Evolutionary conservation across 2,888 invertebrate species (phyloP), one percentile per base, ranked within the genome.

Genomic region (Athripsodes cinereus): DNA sequence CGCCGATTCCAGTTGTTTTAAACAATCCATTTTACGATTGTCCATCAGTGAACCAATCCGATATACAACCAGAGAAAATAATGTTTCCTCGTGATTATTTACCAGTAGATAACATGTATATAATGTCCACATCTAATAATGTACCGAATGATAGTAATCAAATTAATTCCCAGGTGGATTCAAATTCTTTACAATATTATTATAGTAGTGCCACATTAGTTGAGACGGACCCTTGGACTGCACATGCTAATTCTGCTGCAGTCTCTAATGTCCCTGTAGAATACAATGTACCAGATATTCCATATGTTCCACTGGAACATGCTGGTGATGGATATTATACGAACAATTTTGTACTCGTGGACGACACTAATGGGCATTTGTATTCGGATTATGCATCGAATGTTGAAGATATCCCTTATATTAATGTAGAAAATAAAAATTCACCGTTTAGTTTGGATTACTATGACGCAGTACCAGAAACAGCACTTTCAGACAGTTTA

Each of bases 21-120:
- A 78, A 79, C 64, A 79, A 79, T 65, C 79, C 79, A 11, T 79
- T 79, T 68, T 79, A 79, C 64, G 76, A 78, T 62, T 74, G 74
- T 51, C 72, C 78, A 22, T 75, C 77, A 22, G 67, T 73, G 56
- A 70, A 73, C 10, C n/a, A 34, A 66, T 65, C 72, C 20, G 66
- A 68, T 31, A 66, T 68, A 31, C 72, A 74, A 61, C 60, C 73
- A 52, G 73, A 71, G 66, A 71, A 71, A 61, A 70, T 77, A n/a
- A 68, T 74, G 56, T 65, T 79, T 64, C 79, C 79, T 49, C 78
- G 79, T 65, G 77, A 74, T 66, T 78, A 78, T 67, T 69, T 79
- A 66, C 76, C 77, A n/a, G 77, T 79, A 66, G 79, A 79, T 70
- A 78, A 79, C 69, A 74, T 77, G 5, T 79, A 76, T 67, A 76